Percentiles rank a stretch among this genome's conserved stretches.
Evolutionary conservation across 2,797 vertebrate genomes (phyloP).

Genomic region (Uromys caudimaculatus): DNA sequence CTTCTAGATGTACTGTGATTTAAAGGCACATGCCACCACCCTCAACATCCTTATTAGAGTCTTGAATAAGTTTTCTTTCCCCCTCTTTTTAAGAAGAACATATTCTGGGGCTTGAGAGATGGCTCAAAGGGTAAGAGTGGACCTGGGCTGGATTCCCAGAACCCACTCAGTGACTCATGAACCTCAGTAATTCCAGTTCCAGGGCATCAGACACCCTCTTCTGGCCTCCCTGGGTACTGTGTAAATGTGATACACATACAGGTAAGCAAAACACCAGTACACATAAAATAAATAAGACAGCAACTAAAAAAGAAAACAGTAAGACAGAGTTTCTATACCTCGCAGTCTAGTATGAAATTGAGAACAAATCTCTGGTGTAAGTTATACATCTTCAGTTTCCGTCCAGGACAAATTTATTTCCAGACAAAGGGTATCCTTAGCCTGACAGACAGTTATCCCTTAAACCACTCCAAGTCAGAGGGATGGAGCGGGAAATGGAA

Average conservation of each 20-base stretch:
- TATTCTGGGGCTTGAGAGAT: neutral
- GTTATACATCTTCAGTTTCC: conserved; percentile 43
- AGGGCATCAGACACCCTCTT: neutral
- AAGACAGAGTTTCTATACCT: neutral
- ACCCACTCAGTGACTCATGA: neutral
- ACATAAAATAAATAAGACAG: neutral
- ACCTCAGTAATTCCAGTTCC: neutral
- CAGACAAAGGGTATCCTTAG: neutral
- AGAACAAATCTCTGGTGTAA: conserved; percentile 29
- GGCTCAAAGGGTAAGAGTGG: neutral
- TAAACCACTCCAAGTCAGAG: neutral
- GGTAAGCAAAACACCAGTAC: neutral
- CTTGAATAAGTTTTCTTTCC: conserved; percentile 36
- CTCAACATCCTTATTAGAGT: neutral
- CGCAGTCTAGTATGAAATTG: conserved; percentile 30
- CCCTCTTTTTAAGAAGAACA: neutral
- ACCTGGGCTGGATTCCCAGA: neutral
- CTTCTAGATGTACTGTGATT: neutral
- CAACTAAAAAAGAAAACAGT: neutral
- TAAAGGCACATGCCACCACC: neutral
- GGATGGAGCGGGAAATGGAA: neutral
- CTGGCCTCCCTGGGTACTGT: neutral
- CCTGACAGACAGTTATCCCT: neutral
- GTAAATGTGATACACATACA: neutral
- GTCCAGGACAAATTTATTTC: conserved; percentile 33